phyloP scores from a whole-genome alignment of 1,140 invertebrate genomes.

The Drosophila suzukii region DNA sequence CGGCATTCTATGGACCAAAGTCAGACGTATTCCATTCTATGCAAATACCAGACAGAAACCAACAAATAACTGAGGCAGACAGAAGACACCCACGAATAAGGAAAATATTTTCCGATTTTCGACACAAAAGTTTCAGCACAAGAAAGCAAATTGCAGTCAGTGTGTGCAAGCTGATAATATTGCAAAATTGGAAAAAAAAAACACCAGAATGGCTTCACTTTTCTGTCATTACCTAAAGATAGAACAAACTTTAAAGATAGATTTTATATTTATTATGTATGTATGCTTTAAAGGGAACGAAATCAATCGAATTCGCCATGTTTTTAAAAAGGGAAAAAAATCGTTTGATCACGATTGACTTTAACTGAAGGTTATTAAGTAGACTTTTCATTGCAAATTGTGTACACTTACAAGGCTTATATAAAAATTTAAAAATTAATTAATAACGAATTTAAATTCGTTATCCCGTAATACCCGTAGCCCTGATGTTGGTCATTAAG shows the following conservation, averaged over 20 bases:
- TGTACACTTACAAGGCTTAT: not conserved
- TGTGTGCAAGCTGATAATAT: slow-evolving; percentile 15
- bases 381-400: not conserved
- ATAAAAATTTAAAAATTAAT: not conserved
- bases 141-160: slow-evolving; percentile 5
- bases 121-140: slow-evolving; percentile 11
- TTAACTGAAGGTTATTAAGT: no score
- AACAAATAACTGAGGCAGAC: slow-evolving; percentile 15
- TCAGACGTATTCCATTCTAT: slow-evolving; percentile 5
- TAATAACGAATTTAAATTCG: not conserved
- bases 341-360: no score
- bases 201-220: not conserved
- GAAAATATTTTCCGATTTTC: slow-evolving; percentile 13
- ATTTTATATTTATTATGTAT: not conserved
- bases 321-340: no score
- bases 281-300: no score
- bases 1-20: slow-evolving; percentile 16
- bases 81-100: slow-evolving; percentile 15
- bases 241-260: not conserved
- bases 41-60: slow-evolving; percentile 25
- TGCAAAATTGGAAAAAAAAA: not conserved
- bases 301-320: no score
- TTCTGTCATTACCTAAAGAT: not conserved
- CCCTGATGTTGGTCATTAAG: slow-evolving; percentile 20
- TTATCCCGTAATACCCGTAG: not conserved